Conservation (phyloP, 2,797 vertebrate genomes). For the Capromys pilorides region DNA sequence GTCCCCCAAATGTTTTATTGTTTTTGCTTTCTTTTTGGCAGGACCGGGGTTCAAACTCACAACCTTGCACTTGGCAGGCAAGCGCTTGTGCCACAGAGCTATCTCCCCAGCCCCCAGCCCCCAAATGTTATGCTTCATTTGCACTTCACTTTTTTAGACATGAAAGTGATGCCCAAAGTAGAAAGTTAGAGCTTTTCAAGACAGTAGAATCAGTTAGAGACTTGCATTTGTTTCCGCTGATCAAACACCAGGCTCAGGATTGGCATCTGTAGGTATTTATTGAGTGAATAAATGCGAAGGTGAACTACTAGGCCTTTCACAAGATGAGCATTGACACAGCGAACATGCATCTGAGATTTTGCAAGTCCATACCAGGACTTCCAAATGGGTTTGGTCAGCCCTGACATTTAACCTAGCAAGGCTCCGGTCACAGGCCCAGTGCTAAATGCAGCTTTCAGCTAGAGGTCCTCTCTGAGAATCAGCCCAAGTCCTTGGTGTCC, state of each 20-base stretch:
- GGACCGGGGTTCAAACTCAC: too few relatives aligned
- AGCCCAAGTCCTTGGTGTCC: background rate
- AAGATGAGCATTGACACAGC: background rate
- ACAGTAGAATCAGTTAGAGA: background rate
- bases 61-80: too few relatives aligned
- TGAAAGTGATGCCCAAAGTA: background rate
- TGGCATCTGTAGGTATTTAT: background rate
- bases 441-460: background rate
- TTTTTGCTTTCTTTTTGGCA: too few relatives aligned
- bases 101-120: too few relatives aligned
- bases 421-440: background rate
- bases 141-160: background rate
- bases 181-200: background rate
- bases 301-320: background rate
- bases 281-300: background rate
- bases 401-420: background rate
- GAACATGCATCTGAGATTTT: background rate
- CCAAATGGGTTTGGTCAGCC: background rate
- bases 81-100: too few relatives aligned
- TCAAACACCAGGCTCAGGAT: background rate
- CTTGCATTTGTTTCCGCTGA: background rate
- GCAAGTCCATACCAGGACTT: background rate
- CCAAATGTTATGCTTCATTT: background rate
- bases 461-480: background rate
- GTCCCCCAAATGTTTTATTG: too few relatives aligned